Conservation (phyloP, 2,113 vertebrate genomes). For the Strix uralensis region DNA sequence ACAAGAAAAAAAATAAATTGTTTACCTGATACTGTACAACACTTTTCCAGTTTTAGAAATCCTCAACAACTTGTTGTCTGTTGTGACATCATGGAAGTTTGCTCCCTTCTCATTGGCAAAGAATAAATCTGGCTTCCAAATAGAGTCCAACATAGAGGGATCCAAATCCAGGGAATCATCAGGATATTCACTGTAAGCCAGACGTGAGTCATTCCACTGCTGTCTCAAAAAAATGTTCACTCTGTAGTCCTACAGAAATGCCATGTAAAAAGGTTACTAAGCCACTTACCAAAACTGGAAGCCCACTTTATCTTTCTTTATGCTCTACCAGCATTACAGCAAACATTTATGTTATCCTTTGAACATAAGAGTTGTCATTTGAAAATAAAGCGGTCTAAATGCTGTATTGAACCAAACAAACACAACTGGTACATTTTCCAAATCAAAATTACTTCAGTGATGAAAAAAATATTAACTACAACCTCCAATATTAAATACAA, state of each 20-base stretch:
- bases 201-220: slow-evolving; percentile 97
- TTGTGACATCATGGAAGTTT: slow-evolving; percentile 98
- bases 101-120: slow-evolving; percentile 99
- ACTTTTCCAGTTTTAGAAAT: slow-evolving; percentile 98
- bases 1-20: neutral
- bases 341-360: neutral
- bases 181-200: slow-evolving; percentile 96
- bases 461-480: neutral
- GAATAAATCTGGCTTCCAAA: slow-evolving; percentile 99
- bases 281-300: neutral
- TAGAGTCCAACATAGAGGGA: slow-evolving; percentile 98
- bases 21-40: slow-evolving; percentile 97
- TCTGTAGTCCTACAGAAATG: slow-evolving; percentile 94
- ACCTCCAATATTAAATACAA: neutral
- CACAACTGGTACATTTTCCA: slow-evolving; percentile 50
- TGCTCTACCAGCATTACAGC: neutral
- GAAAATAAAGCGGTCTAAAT: neutral
- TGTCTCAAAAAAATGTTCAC: slow-evolving; percentile 99
- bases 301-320: neutral
- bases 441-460: slow-evolving; percentile 17
- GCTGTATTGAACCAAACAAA: neutral
- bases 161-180: slow-evolving; percentile 97
- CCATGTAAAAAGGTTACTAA: slow-evolving; percentile 61
- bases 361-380: neutral
- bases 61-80: slow-evolving; percentile 96